Evolutionary conservation across 2,797 vertebrate genomes (phyloP).

Genomic region (Sebastes matsubarae): DNA sequence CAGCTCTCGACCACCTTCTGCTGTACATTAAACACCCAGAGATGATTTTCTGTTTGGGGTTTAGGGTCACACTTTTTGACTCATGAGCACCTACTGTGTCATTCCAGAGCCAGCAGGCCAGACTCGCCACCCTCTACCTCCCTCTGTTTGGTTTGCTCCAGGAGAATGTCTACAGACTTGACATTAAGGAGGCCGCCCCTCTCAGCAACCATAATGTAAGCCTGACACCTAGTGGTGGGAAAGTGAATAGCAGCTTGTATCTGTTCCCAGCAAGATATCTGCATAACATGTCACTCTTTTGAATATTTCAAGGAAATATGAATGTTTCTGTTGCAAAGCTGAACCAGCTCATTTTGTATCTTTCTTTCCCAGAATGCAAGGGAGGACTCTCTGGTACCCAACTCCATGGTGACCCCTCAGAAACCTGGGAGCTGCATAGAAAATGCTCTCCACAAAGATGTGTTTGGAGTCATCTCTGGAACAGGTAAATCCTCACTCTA

Average conservation of each 20-base stretch:
- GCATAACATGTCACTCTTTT: background rate
- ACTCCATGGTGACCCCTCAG: slow-evolving; percentile 86
- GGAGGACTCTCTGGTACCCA: slow-evolving; percentile 86
- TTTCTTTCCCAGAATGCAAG: slow-evolving; percentile 81
- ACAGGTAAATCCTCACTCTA: slow-evolving; percentile 81
- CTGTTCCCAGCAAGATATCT: background rate
- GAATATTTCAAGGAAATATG: background rate
- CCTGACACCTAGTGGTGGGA: slow-evolving; percentile 60
- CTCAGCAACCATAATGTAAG: slow-evolving; percentile 87
- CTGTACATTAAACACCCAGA: background rate
- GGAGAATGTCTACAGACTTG: slow-evolving; percentile 93
- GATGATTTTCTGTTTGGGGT: background rate
- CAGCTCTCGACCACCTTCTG: background rate
- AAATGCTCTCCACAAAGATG: slow-evolving; percentile 93
- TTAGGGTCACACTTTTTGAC: background rate
- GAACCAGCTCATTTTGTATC: background rate
- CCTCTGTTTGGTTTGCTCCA: slow-evolving; percentile 96
- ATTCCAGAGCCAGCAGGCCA: slow-evolving; percentile 92
- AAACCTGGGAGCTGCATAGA: slow-evolving; percentile 89
- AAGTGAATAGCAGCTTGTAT: background rate
- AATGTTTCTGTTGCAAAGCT: background rate
- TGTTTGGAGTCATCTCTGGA: slow-evolving; percentile 95
- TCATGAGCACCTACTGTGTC: slow-evolving; percentile 8
- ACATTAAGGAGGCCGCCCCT: slow-evolving; percentile 87
- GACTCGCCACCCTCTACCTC: slow-evolving; percentile 95